Conservation (phyloP, 2,797 vertebrate species). For the Ara ararauna region DNA sequence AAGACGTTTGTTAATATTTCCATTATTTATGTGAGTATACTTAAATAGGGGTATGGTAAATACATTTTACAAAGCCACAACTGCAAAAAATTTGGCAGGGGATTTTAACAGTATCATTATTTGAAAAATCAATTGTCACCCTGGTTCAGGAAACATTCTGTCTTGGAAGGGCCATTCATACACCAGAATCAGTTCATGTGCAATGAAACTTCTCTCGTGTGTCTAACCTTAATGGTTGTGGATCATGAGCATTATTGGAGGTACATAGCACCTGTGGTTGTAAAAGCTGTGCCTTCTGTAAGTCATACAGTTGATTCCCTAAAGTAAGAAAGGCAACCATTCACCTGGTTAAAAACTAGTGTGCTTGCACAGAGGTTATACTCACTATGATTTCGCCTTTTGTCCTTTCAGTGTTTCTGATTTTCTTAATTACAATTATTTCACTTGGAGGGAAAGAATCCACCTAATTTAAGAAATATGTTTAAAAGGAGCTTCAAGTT, state of each 20-base stretch:
- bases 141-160: neutral
- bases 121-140: neutral
- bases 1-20: neutral
- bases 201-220: neutral
- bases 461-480: neutral
- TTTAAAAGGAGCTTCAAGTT: neutral
- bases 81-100: neutral
- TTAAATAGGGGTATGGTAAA: neutral
- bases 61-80: neutral
- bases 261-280: neutral
- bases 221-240: neutral
- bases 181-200: neutral
- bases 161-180: neutral
- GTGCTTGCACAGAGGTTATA: neutral
- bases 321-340: neutral
- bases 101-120: neutral
- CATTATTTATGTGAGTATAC: neutral
- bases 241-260: neutral
- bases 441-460: neutral
- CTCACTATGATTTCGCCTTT: neutral
- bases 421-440: slow-evolving; percentile 11
- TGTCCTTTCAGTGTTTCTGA: neutral
- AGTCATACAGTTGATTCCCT: neutral
- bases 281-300: neutral
- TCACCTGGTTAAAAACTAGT: neutral